Evolutionary conservation across 1,140 invertebrate species (phyloP).

Genomic region (Octopus bimaculoides): DNA sequence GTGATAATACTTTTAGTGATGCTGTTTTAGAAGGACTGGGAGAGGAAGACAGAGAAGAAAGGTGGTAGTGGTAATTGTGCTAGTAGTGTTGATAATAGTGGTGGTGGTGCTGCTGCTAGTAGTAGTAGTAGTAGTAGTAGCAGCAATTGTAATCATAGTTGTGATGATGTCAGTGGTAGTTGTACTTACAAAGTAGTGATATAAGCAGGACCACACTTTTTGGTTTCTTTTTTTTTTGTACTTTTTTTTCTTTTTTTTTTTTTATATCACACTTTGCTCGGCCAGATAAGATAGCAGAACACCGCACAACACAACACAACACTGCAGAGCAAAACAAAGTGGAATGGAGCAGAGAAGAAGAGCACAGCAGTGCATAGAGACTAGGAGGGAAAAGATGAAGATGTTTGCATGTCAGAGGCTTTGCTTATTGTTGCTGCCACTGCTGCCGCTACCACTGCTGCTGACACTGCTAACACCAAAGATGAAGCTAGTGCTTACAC

Average conservation of each 20-base stretch:
- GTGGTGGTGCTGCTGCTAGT: background rate
- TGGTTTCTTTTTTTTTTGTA: too few relatives aligned
- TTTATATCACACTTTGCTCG: too few relatives aligned
- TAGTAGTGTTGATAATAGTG: background rate
- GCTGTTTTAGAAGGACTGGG: background rate
- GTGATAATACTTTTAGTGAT: too few relatives aligned
- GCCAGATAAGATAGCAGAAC: too few relatives aligned
- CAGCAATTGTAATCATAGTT: too few relatives aligned
- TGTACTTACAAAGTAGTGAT: too few relatives aligned
- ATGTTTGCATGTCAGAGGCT: slow-evolving; percentile 13
- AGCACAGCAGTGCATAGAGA: slow-evolving; percentile 2
- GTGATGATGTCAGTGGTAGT: too few relatives aligned
- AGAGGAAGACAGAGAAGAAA: background rate
- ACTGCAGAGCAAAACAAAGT: background rate
- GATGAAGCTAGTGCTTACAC: background rate
- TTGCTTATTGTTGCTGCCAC: slow-evolving; percentile 12
- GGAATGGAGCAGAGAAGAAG: slow-evolving; percentile 13
- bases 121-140: too few relatives aligned
- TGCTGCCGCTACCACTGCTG: background rate
- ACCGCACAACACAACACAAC: background rate
- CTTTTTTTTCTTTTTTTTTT: too few relatives aligned
- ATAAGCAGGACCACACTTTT: too few relatives aligned
- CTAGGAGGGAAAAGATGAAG: slow-evolving; percentile 4
- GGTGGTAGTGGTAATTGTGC: background rate
- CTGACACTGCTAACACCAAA: background rate